Evolutionary conservation across 2,888 invertebrate species (phyloP).

Genomic region (Drosophila quinaria): DNA sequence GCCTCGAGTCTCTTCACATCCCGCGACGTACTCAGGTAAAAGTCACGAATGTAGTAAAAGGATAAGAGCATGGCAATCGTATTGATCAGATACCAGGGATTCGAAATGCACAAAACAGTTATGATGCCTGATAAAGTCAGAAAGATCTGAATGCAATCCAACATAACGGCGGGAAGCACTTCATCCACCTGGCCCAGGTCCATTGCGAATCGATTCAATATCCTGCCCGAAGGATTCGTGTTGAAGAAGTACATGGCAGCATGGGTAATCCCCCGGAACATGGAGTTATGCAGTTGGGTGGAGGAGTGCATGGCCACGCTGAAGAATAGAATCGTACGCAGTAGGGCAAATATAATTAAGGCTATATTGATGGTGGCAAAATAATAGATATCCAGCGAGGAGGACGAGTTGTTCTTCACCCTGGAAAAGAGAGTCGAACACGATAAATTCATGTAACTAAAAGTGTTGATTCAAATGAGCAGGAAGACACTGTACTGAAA

Average conservation of each 20-base stretch:
- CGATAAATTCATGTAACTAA: background rate
- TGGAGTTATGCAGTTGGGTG: slow-evolving; percentile 91
- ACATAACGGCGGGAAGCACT: slow-evolving; percentile 84
- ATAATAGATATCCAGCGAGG: slow-evolving; percentile 85
- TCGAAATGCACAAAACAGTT: slow-evolving; percentile 91
- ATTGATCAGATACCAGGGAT: slow-evolving; percentile 91
- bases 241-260: slow-evolving; percentile 95
- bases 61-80: slow-evolving; percentile 89
- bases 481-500: background rate
- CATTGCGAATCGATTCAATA: slow-evolving; percentile 95
- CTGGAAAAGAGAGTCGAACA: slow-evolving; percentile 43
- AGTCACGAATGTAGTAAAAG: slow-evolving; percentile 91
- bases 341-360: slow-evolving; percentile 83
- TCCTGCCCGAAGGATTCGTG: slow-evolving; percentile 92
- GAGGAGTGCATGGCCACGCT: slow-evolving; percentile 90
- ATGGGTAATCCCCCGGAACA: slow-evolving; percentile 92
- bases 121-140: slow-evolving; percentile 92
- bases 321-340: slow-evolving; percentile 86
- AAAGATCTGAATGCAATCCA: slow-evolving; percentile 89
- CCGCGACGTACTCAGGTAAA: slow-evolving; percentile 92
- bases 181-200: slow-evolving; percentile 90
- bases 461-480: background rate
- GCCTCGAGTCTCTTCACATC: slow-evolving; percentile 93
- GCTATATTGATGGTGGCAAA: slow-evolving; percentile 86
- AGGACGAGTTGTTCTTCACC: slow-evolving; percentile 76